Percentiles rank a stretch among this genome's conserved stretches.
phyloP scores from a whole-genome alignment of 1,140 invertebrate species.

The Lordiphosa mommai region DNA sequence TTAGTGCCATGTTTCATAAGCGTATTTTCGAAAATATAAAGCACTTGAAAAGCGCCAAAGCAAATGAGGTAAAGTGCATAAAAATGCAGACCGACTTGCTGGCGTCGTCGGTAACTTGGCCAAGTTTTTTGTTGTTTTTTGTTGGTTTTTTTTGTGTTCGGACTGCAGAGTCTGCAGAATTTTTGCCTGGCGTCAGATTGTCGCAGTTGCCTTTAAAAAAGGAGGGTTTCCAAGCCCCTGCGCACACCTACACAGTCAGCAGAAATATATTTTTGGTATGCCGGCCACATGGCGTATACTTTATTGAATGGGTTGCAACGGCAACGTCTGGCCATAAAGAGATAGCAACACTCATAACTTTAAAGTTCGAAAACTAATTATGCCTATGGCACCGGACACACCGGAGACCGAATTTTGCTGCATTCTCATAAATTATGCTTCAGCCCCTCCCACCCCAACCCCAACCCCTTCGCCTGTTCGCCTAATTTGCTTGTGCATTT shows the following conservation, averaged over 20 bases:
- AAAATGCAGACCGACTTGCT: constrained; percentile 35
- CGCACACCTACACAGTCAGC: constrained; percentile 68
- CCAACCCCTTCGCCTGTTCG: not conserved
- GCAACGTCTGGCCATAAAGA: constrained; percentile 62
- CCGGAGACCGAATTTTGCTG: constrained; percentile 24
- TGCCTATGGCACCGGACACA: constrained; percentile 56
- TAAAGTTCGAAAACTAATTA: constrained; percentile 78
- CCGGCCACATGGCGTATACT: constrained; percentile 50
- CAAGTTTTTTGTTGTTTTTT: constrained; percentile 46
- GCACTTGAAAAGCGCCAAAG: constrained; percentile 1
- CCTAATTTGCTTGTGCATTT: constrained; percentile 62
- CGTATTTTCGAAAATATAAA: constrained; percentile 1
- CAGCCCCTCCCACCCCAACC: not conserved
- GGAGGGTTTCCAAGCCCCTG: constrained; percentile 50
- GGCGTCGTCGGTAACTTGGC: constrained; percentile 60
- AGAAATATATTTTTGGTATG: constrained; percentile 41
- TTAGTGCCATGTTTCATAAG: constrained; percentile 6
- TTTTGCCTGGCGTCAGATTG: constrained; percentile 65
- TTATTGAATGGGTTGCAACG: constrained; percentile 12
- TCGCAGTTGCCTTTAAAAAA: constrained; percentile 47
- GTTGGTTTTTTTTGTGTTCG: constrained; percentile 7
- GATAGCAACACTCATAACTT: constrained; percentile 67
- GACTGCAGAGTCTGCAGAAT: constrained; percentile 37
- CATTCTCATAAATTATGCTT: constrained; percentile 65
- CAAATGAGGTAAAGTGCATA: constrained; percentile 1